Percentiles rank a stretch among this genome's conserved stretches.
Evolutionary conservation across 2,113 vertebrate genomes (phyloP).

Genomic region (Arenaria interpres): DNA sequence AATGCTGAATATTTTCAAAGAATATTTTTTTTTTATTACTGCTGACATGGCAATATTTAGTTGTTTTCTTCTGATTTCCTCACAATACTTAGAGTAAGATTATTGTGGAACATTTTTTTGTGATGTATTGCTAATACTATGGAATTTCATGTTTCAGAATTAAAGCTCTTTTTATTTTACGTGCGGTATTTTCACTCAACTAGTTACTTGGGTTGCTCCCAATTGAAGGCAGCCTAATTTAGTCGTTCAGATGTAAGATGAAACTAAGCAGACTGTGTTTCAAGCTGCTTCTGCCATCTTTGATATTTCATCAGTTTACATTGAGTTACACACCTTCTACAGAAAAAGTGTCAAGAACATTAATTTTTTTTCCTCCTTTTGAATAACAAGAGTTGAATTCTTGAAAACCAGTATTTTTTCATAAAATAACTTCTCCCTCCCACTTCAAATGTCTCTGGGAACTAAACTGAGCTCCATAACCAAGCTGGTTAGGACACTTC

Average conservation of each 20-base stretch:
- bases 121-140: accelerated
- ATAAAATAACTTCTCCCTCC: background rate
- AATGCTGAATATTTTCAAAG: background rate
- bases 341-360: background rate
- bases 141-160: background rate
- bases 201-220: background rate
- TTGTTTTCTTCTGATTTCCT: background rate
- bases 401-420: background rate
- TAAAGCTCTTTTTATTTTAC: background rate
- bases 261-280: background rate
- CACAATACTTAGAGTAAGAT: background rate
- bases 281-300: background rate
- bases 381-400: background rate
- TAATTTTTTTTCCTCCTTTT: background rate
- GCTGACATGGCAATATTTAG: background rate
- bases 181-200: background rate
- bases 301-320: background rate
- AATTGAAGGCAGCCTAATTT: background rate
- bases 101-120: background rate
- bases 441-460: background rate
- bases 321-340: background rate
- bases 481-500: background rate
- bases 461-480: background rate
- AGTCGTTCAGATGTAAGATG: background rate
- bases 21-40: accelerated